phyloP scores from a whole-genome alignment of 2,888 invertebrate genomes.

The Phyllotreta striolata region DNA sequence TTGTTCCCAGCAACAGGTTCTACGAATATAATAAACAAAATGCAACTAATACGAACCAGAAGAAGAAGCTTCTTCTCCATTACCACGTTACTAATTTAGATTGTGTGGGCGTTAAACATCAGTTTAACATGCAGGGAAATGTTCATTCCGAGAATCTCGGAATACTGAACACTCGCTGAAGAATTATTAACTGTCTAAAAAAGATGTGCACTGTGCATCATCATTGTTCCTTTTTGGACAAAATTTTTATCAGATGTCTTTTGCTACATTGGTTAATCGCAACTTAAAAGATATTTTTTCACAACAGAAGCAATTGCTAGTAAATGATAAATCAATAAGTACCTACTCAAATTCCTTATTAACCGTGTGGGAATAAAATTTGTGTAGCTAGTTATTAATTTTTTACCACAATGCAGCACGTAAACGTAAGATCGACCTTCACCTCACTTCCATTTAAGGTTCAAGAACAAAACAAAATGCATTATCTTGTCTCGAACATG shows the following conservation, averaged over 20 bases:
- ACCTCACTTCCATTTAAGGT: constrained; percentile 16
- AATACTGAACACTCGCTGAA: constrained; percentile 1
- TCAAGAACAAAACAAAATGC: constrained; percentile 18
- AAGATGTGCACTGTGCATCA: not conserved
- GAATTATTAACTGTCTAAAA: constrained; percentile 18
- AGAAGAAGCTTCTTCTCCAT: constrained; percentile 20
- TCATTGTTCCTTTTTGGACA: too few relatives aligned
- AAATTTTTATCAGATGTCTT: too few relatives aligned
- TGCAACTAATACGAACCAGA: constrained; percentile 6
- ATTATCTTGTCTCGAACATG: constrained; percentile 9
- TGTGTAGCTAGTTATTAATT: not conserved
- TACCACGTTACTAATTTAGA: constrained; percentile 21
- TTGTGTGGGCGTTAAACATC: constrained; percentile 19
- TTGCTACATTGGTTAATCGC: too few relatives aligned
- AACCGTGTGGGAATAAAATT: too few relatives aligned
- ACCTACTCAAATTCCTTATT: too few relatives aligned
- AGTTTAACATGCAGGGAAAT: constrained; percentile 18
- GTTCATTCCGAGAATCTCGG: constrained; percentile 13
- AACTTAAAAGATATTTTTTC: too few relatives aligned
- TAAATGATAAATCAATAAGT: too few relatives aligned
- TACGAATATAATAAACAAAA: constrained; percentile 21
- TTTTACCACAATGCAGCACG: not conserved
- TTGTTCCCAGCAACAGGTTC: constrained; percentile 22
- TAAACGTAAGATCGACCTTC: constrained; percentile 8
- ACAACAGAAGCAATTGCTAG: too few relatives aligned